These are phyloP conservation scores for Galerucella nymphaeae DNA, from an alignment of 2,888 invertebrate genomes.

Conservation along the genomic window DNA sequence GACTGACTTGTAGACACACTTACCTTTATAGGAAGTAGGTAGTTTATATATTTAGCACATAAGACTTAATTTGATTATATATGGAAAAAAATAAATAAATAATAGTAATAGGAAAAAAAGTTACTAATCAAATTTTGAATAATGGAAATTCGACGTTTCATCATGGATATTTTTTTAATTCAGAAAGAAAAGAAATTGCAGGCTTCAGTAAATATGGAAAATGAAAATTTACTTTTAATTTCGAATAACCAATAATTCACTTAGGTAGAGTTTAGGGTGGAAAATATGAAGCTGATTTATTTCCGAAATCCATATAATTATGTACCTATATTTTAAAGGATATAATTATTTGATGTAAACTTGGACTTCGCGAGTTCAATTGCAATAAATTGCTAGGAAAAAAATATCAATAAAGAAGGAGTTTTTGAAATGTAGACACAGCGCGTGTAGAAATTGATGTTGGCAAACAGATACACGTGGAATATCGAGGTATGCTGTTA, in stretches of 20 bases:
- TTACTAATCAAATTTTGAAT: background rate
- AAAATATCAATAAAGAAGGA: background rate
- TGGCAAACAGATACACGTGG: background rate
- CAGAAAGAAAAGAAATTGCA: too few relatives aligned
- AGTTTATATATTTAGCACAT: background rate
- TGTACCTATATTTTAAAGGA: too few relatives aligned
- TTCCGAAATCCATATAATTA: too few relatives aligned
- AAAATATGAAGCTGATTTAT: too few relatives aligned
- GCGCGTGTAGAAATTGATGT: background rate
- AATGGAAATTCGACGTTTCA: background rate
- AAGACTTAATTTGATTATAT: background rate
- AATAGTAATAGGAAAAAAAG: background rate
- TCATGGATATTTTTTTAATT: too few relatives aligned
- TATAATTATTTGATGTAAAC: background rate
- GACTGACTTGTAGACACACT: background rate
- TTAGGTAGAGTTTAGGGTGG: too few relatives aligned
- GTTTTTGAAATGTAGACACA: background rate
- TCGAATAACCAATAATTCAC: too few relatives aligned
- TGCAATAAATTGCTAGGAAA: background rate
- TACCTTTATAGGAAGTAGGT: constrained; percentile 7
- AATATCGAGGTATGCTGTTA: background rate
- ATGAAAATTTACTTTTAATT: too few relatives aligned
- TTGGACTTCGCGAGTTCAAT: background rate
- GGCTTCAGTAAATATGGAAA: too few relatives aligned
- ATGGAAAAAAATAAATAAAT: background rate